Evolutionary conservation across 2,888 invertebrate genomes (phyloP).

Genomic region (Oeneis ivallda): DNA sequence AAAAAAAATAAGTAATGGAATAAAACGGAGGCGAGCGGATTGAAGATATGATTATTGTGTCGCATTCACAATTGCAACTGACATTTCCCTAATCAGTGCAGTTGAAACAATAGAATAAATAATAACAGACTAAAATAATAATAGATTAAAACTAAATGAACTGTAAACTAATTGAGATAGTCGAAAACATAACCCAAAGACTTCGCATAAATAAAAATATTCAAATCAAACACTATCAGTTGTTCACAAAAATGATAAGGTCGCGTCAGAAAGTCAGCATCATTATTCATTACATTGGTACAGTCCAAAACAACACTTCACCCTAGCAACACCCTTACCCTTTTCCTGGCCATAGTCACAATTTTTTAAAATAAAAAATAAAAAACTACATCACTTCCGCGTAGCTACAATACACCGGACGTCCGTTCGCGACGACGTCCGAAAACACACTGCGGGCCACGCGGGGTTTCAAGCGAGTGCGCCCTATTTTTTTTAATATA

Average conservation of each 20-base stretch:
- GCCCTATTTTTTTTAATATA: constrained; percentile 56
- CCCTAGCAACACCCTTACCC: constrained; percentile 59
- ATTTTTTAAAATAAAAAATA: constrained; percentile 46
- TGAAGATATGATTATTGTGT: too few species aligned
- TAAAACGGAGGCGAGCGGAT: too few species aligned
- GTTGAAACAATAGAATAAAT: too few species aligned
- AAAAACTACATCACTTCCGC: constrained; percentile 35
- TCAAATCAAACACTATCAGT: neutral
- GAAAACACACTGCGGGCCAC: constrained; percentile 57
- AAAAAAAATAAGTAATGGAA: too few species aligned
- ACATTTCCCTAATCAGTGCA: too few species aligned
- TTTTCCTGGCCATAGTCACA: constrained; percentile 70
- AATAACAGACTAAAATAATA: too few species aligned
- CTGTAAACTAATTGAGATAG: neutral
- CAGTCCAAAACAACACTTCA: constrained; percentile 12
- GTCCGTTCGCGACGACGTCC: constrained; percentile 50
- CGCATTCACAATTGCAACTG: too few species aligned
- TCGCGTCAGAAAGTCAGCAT: neutral
- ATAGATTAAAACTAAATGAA: too few species aligned
- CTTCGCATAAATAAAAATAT: neutral
- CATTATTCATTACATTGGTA: neutral
- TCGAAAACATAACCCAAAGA: neutral
- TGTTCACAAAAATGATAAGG: neutral
- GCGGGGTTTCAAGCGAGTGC: constrained; percentile 53
- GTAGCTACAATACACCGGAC: constrained; percentile 34